A percentile compares a stretch with the other conserved stretches of the same genome.
phyloP scores from a whole-genome alignment of 1,140 invertebrate genomes.

The Akabosia matsudoensis region DNA sequence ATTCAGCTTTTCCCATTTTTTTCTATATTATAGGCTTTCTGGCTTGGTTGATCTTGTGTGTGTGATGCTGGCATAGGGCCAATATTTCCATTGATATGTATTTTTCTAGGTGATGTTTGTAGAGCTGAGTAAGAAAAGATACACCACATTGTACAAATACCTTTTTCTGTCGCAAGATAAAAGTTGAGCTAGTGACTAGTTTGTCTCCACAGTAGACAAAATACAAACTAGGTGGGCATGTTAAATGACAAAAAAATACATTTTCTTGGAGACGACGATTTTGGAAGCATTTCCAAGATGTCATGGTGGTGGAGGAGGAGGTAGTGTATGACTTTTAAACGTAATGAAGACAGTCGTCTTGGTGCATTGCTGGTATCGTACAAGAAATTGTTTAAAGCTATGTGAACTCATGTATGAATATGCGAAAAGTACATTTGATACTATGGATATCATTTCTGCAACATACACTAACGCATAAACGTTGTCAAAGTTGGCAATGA shows the following conservation, averaged over 20 bases:
- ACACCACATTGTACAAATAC: not conserved
- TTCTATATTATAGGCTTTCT: not conserved
- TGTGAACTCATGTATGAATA: no score
- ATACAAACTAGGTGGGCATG: not conserved
- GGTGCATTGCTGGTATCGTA: not conserved
- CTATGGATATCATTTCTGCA: no score
- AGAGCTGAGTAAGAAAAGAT: not conserved
- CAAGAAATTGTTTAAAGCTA: no score
- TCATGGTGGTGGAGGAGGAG: not conserved
- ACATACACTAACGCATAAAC: no score
- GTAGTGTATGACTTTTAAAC: no score
- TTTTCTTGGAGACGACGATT: not conserved
- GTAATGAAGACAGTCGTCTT: no score
- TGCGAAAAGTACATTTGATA: no score
- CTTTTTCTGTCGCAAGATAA: not conserved
- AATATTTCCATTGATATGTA: not conserved
- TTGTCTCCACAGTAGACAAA: no score
- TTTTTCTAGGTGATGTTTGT: not conserved
- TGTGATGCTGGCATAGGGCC: not conserved
- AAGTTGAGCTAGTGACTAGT: not conserved
- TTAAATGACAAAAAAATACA: no score
- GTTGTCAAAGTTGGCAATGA: no score
- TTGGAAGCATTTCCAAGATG: not conserved
- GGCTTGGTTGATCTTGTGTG: not conserved
- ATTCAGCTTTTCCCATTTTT: not conserved